Base-by-base conservation (phyloP, 2,888 invertebrate species). In the Hybos culiciformis region DNA sequence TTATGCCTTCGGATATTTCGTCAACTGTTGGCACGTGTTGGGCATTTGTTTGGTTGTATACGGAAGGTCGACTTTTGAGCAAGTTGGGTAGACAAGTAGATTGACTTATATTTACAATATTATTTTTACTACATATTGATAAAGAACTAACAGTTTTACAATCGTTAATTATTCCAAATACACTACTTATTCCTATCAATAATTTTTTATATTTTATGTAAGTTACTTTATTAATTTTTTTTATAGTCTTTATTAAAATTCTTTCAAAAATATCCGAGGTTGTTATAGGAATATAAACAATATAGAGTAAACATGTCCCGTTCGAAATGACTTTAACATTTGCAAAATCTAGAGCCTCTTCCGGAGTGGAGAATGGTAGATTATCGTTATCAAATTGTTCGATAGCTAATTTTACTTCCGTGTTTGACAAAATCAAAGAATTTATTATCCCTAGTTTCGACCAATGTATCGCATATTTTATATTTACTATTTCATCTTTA, bases 291-390 rank as follows among this genome's bases (percentile, higher is more conserved):
- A 50, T 48, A 33, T n/a, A n/a, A n/a, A n/a, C n/a, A 41, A 52
- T 46, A 39, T 51, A n/a, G n/a, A n/a, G n/a, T n/a, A n/a, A n/a
- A n/a, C n/a, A n/a, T n/a, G n/a, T n/a, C n/a, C n/a, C n/a, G n/a
- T n/a, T n/a, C n/a, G n/a, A n/a, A n/a, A n/a, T n/a, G n/a, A n/a
- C n/a, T n/a, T n/a, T n/a, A 9, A 50, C 41, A 29, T 51, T 45
- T 8, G 46, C 41, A 42, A 51, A 51, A 43, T 52, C 49, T 23
- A 52, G 37, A 14, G 48, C 47, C 37, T 53, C 49, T 33, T 51
- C 49, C 37, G 46, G 21, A 23, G 49, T 50, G 8, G 46, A 33
- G 42, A 41, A 50, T 3, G 45, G 45, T 17, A 51, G 45, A 40
- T 48, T 46, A 34, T 45, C 47, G 19, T 42, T 37, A n/a, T 49